These are phyloP conservation scores for Synergus laeviventris DNA, from an alignment of 2,888 invertebrate genomes.

Conservation along the genomic window DNA sequence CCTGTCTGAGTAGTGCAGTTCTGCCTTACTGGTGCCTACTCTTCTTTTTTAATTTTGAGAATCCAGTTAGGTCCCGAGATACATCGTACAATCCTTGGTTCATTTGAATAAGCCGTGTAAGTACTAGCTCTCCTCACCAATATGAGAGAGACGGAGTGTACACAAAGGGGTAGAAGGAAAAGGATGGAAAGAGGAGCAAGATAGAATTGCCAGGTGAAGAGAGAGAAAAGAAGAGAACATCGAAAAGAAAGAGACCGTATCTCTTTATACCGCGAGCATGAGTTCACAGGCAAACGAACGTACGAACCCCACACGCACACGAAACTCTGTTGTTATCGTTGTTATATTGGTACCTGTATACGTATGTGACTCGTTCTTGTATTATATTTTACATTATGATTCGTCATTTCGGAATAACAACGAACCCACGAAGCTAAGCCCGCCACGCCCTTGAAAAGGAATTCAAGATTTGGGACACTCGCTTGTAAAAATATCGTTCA, in stretches of 20 bases:
- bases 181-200: conserved; percentile 44
- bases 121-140: conserved; percentile 65
- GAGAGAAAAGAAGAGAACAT: conserved; percentile 42
- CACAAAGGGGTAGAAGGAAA: conserved; percentile 45
- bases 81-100: conserved; percentile 69
- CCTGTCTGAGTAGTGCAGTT: conserved; percentile 36
- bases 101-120: conserved; percentile 74
- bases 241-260: conserved; percentile 52
- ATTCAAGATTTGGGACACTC: conserved; percentile 74
- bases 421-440: conserved; percentile 61
- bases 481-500: conserved; percentile 32
- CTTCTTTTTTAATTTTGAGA: conserved; percentile 71
- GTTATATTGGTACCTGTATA: conserved; percentile 43
- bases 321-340: conserved; percentile 44
- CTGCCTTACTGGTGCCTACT: conserved; percentile 47
- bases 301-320: conserved; percentile 49
- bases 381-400: conserved; percentile 73
- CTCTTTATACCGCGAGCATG: conserved; percentile 52
- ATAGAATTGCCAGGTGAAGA: conserved; percentile 25
- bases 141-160: conserved; percentile 51
- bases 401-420: conserved; percentile 76
- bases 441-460: conserved; percentile 69
- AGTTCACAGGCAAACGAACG: conserved; percentile 47
- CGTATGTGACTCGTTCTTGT: conserved; percentile 29
- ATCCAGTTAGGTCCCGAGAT: conserved; percentile 70